phyloP scores from a whole-genome alignment of 2,888 invertebrate genomes.

The Melinopterus prodromus region DNA sequence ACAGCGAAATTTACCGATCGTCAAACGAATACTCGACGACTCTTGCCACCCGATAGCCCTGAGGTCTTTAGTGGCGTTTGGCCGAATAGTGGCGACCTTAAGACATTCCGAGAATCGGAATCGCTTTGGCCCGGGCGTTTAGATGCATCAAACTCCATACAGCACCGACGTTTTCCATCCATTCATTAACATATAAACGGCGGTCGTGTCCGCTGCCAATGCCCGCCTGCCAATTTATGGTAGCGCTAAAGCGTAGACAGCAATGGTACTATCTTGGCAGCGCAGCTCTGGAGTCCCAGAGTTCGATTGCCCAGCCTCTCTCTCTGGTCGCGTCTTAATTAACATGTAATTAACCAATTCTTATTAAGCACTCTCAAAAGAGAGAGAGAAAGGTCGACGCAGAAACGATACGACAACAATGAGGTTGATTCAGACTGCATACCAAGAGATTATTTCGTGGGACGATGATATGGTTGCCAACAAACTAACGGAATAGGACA shows the following conservation, averaged over 20 bases:
- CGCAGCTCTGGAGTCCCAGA: not conserved
- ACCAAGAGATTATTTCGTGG: not conserved
- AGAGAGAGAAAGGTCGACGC: not conserved
- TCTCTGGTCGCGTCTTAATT: constrained; percentile 48
- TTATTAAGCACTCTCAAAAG: constrained; percentile 40
- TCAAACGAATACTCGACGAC: not conserved
- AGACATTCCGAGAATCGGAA: not conserved
- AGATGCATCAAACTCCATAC: constrained; percentile 48
- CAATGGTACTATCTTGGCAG: constrained; percentile 37
- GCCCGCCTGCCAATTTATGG: constrained; percentile 46
- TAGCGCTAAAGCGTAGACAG: constrained; percentile 47
- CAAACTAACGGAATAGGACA: too few relatives aligned
- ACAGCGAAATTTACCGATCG: not conserved
- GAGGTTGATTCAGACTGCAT: not conserved
- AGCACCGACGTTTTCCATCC: constrained; percentile 42
- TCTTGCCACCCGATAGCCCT: not conserved
- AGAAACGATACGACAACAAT: not conserved
- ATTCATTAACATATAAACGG: constrained; percentile 53
- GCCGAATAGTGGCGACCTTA: not conserved
- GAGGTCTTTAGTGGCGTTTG: not conserved
- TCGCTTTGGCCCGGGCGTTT: constrained; percentile 16
- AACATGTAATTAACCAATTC: constrained; percentile 53
- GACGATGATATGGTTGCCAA: too few relatives aligned
- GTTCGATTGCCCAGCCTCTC: constrained; percentile 39
- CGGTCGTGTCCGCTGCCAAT: constrained; percentile 48